Evolutionary conservation across 2,113 vertebrate species (phyloP).

Genomic region (Apeltes quadracus): DNA sequence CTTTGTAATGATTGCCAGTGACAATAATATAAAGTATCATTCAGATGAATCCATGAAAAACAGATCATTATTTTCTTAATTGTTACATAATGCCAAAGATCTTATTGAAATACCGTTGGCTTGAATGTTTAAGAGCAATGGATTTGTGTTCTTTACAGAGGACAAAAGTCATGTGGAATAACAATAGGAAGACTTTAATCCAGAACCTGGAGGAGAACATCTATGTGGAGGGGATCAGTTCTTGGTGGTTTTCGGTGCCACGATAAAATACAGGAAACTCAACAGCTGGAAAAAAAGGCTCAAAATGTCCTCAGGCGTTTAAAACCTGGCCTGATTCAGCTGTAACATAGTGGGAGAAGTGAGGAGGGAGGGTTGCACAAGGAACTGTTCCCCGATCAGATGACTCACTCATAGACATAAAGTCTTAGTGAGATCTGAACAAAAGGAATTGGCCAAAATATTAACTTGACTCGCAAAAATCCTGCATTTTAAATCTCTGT

Average conservation of each 20-base stretch:
- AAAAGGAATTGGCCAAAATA: constrained; percentile 3
- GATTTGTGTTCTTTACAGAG: not conserved
- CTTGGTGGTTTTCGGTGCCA: constrained; percentile 31
- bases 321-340: constrained; percentile 34
- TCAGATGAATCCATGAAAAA: not conserved
- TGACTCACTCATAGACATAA: constrained; percentile 50
- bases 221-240: constrained; percentile 40
- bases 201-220: constrained; percentile 22
- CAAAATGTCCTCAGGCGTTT: constrained; percentile 30
- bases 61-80: not conserved
- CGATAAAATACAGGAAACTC: constrained; percentile 43
- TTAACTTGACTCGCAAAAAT: not conserved
- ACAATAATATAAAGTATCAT: not conserved
- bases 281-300: constrained; percentile 34
- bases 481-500: not conserved
- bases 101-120: not conserved
- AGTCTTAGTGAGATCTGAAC: constrained; percentile 17
- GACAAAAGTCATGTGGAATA: constrained; percentile 9
- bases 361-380: constrained; percentile 24
- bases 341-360: constrained; percentile 20
- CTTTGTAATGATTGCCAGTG: not conserved
- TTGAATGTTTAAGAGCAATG: not conserved
- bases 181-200: constrained; percentile 29
- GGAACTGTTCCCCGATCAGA: constrained; percentile 49
- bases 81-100: not conserved